Conservation (phyloP, 2,888 invertebrate species). For the Caenorhabditis auriculariae region DNA sequence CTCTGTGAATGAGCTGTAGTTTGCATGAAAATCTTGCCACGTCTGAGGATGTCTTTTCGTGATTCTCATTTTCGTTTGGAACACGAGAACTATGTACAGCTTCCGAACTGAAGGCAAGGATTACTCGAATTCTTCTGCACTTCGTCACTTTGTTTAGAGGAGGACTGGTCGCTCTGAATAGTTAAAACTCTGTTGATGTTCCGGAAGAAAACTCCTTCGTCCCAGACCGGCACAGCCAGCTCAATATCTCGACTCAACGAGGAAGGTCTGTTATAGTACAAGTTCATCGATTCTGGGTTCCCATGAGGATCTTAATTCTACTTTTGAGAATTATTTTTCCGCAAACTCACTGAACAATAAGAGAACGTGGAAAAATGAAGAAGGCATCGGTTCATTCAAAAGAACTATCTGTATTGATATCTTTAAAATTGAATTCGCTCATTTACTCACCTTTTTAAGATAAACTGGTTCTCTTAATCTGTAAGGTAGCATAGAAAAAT, state of each 20-base stretch:
- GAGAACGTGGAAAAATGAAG: slow-evolving; percentile 45
- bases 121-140: background rate
- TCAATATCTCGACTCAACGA: slow-evolving; percentile 45
- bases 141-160: slow-evolving; percentile 36
- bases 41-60: slow-evolving; percentile 44
- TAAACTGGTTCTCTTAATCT: slow-evolving; percentile 46
- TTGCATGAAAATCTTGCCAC: slow-evolving; percentile 47
- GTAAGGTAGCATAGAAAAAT: slow-evolving; percentile 49
- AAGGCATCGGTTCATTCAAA: slow-evolving; percentile 45
- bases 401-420: slow-evolving; percentile 21
- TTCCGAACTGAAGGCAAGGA: slow-evolving; percentile 38
- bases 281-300: slow-evolving; percentile 52
- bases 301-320: slow-evolving; percentile 46
- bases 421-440: background rate
- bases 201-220: slow-evolving; percentile 52
- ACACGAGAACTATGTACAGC: slow-evolving; percentile 49
- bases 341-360: slow-evolving; percentile 42
- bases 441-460: slow-evolving; percentile 31
- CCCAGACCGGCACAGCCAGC: slow-evolving; percentile 47
- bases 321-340: background rate
- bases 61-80: slow-evolving; percentile 45
- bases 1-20: slow-evolving; percentile 50
- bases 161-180: slow-evolving; percentile 48
- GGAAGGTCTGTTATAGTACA: slow-evolving; percentile 51
- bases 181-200: slow-evolving; percentile 52